Evolutionary conservation across 1,140 invertebrate species (phyloP), one percentile per base, ranked within the genome.

Genomic region (Pseudomyrmex concolor): DNA sequence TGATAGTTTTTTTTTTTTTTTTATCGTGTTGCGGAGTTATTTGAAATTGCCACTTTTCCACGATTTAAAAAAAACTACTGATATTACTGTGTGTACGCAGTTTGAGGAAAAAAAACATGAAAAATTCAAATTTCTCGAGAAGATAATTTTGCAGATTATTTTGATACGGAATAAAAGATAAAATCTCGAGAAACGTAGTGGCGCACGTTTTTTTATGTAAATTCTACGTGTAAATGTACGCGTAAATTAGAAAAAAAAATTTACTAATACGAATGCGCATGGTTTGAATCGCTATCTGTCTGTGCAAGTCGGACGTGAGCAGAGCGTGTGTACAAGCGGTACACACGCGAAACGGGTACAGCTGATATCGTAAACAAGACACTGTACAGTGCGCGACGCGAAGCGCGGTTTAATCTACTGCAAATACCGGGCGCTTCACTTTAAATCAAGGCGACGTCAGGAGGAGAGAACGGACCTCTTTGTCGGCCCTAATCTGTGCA

Each of bases 401-500:
- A 76, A 85, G 68, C 73, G 74, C 63, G 78, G 76, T 89, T 91
- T 92, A 93, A 92, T 92, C 90, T 91, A 85, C 78, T 86, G 89
- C 89, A 92, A 92, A 93, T 92, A 92, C 83, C 72, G 74, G 83
- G 71, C 86, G 90, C 84, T 60, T 83, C 86, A 85, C 84, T 92
- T 34, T 90, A 87, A 90, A 90, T 91, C 89, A 88, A 88, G 87
- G 51, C 80, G 84, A 77, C 68, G 64, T 73, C 66, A 86, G 87
- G 78, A 86, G 86, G 81, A 86, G 78, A 89, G 80, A 90, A 91
- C 83, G 84, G 85, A 66, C n/a, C 59, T 74, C 90, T 93, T 92
- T 93, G 92, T 92, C 92, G 92, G 92, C 59, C 80, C 81, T 92
- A 93, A 92, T 93, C 92, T 90, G 59, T 70, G 76, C 86, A 91